phyloP scores from a whole-genome alignment of 2,888 invertebrate species.

The Acleris cristana region DNA sequence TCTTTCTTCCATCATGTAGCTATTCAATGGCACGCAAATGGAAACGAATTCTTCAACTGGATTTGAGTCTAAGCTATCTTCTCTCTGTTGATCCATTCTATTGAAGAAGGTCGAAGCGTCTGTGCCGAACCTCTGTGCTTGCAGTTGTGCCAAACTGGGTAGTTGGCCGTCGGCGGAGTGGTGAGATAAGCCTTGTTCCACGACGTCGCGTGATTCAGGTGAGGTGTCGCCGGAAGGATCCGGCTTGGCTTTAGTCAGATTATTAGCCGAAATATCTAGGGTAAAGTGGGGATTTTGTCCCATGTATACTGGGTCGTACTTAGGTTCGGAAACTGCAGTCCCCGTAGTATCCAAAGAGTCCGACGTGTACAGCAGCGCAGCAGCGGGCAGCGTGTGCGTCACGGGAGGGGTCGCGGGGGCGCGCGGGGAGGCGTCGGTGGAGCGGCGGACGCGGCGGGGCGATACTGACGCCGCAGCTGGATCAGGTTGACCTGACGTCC shows the following conservation, averaged over 20 bases:
- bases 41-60: conserved; percentile 67
- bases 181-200: conserved; percentile 75
- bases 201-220: conserved; percentile 76
- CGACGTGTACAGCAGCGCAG: conserved; percentile 83
- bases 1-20: conserved; percentile 70
- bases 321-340: conserved; percentile 83
- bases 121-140: conserved; percentile 83
- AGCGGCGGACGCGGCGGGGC: conserved; percentile 88
- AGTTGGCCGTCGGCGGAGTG: conserved; percentile 78
- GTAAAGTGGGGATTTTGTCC: conserved; percentile 84
- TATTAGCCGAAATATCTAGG: conserved; percentile 88
- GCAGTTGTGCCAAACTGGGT: conserved; percentile 87
- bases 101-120: conserved; percentile 84
- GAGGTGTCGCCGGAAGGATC: conserved; percentile 92
- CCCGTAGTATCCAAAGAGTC: conserved; percentile 85
- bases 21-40: conserved; percentile 66
- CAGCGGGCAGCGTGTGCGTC: conserved; percentile 81
- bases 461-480: conserved; percentile 93
- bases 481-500: conserved; percentile 93
- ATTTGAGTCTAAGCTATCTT: conserved; percentile 69
- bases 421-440: conserved; percentile 83
- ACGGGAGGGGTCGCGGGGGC: conserved; percentile 59
- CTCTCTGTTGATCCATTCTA: conserved; percentile 63
- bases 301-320: conserved; percentile 85
- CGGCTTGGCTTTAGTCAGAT: conserved; percentile 87